These are phyloP conservation scores for Tenthredo amoena DNA, from an alignment of 2,888 invertebrate genomes.

Conservation along the genomic window DNA sequence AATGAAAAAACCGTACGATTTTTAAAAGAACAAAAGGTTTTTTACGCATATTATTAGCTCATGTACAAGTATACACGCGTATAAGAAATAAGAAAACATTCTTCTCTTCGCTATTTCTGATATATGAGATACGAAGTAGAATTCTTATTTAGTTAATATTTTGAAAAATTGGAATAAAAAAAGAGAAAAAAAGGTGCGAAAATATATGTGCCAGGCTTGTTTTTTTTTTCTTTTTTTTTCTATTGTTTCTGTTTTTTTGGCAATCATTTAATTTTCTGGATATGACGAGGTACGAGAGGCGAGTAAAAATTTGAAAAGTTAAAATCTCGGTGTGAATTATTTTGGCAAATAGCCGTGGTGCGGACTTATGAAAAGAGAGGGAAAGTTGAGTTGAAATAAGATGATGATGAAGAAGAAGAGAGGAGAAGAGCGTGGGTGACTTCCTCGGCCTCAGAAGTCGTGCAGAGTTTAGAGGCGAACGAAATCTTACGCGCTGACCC, in stretches of 20 bases:
- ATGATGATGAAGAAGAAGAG: conserved; percentile 52
- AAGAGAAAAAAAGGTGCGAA: background rate
- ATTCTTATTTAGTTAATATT: no score
- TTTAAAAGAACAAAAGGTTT: conserved; percentile 16
- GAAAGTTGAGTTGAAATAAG: background rate
- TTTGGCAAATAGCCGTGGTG: conserved; percentile 11
- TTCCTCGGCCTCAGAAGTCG: background rate
- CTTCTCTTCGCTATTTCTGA: background rate
- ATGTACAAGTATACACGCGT: no score
- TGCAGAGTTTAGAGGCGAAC: conserved; percentile 42
- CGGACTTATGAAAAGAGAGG: background rate
- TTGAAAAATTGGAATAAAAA: no score
- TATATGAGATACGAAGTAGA: no score
- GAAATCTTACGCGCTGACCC: conserved; percentile 37
- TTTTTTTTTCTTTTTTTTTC: no score
- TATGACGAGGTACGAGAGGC: background rate
- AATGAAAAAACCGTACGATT: background rate
- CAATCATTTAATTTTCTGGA: background rate
- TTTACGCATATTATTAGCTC: background rate
- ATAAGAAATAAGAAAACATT: background rate
- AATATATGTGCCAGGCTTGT: background rate
- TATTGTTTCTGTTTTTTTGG: background rate
- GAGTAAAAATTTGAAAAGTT: background rate
- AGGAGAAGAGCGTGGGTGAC: conserved; percentile 55
- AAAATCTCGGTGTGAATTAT: background rate